These are phyloP conservation scores for Rotaria macrura DNA, from an alignment of 2,888 invertebrate species.

Conservation along the genomic window DNA sequence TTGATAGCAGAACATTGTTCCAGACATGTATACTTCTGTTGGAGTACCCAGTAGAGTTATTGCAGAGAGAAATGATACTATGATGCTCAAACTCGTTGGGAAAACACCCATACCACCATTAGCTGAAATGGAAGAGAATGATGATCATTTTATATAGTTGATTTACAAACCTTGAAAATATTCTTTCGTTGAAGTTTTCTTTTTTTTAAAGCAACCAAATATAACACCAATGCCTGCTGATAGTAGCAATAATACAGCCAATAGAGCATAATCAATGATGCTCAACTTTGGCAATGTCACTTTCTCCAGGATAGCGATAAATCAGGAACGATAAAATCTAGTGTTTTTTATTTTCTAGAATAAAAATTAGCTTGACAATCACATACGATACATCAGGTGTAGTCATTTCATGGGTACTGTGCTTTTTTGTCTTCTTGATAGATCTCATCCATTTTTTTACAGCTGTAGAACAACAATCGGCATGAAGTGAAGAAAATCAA, in stretches of 20 bases:
- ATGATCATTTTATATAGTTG: not conserved
- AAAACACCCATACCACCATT: not conserved
- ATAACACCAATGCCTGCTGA: conserved; percentile 27
- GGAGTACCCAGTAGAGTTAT: conserved; percentile 26
- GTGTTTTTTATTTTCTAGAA: too few species aligned
- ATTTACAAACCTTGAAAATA: not conserved
- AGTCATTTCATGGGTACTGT: too few species aligned
- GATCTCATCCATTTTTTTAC: too few species aligned
- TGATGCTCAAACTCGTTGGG: conserved; percentile 19
- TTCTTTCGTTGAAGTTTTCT: not conserved
- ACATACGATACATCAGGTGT: too few species aligned
- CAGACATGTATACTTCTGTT: conserved; percentile 21
- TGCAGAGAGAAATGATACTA: conserved; percentile 24
- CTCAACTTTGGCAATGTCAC: not conserved
- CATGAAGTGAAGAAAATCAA: too few species aligned
- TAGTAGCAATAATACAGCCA: not conserved
- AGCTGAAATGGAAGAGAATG: not conserved
- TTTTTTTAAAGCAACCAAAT: conserved; percentile 22
- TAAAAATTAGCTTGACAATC: too few species aligned
- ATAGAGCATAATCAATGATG: conserved; percentile 27
- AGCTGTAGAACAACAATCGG: too few species aligned
- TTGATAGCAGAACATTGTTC: conserved; percentile 26
- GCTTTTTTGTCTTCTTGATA: too few species aligned
- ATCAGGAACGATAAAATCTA: too few species aligned
- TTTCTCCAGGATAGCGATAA: not conserved